Conservation (phyloP, 2,888 invertebrate genomes). For the Patella ulyssiponensis region DNA sequence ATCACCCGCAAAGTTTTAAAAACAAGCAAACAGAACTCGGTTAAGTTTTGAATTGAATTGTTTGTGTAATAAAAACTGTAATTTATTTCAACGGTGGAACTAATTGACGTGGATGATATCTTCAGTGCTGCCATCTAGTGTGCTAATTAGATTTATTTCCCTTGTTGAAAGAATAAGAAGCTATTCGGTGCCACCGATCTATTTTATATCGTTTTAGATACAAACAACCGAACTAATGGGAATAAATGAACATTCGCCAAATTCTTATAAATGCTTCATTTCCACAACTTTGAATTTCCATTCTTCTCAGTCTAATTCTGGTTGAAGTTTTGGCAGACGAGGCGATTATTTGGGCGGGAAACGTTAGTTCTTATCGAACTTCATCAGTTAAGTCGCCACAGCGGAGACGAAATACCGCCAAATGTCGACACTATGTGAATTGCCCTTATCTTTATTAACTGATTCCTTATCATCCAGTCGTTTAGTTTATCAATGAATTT, state of each 20-base stretch:
- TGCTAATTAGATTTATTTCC: too few relatives aligned
- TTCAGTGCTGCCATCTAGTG: too few relatives aligned
- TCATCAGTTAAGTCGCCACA: neutral
- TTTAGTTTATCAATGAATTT: neutral
- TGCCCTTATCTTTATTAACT: constrained; percentile 1
- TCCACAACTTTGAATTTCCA: neutral
- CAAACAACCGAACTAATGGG: neutral
- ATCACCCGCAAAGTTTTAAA: too few relatives aligned
- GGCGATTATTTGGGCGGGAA: constrained; percentile 11
- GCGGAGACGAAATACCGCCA: constrained; percentile 7
- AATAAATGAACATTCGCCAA: neutral
- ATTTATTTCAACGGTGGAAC: too few relatives aligned
- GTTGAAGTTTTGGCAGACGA: constrained; percentile 8
- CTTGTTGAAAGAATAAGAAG: too few relatives aligned
- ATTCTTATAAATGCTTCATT: neutral
- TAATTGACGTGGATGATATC: too few relatives aligned
- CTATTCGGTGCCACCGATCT: too few relatives aligned
- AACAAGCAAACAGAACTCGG: too few relatives aligned
- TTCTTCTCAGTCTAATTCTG: neutral
- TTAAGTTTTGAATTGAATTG: too few relatives aligned
- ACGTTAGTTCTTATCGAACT: neutral
- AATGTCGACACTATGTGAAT: constrained; percentile 5
- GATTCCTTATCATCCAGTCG: constrained; percentile 9
- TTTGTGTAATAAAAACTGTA: too few relatives aligned
- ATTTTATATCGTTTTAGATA: neutral